Conservation (phyloP, 2,888 invertebrate species). For the Euclidia mi region DNA sequence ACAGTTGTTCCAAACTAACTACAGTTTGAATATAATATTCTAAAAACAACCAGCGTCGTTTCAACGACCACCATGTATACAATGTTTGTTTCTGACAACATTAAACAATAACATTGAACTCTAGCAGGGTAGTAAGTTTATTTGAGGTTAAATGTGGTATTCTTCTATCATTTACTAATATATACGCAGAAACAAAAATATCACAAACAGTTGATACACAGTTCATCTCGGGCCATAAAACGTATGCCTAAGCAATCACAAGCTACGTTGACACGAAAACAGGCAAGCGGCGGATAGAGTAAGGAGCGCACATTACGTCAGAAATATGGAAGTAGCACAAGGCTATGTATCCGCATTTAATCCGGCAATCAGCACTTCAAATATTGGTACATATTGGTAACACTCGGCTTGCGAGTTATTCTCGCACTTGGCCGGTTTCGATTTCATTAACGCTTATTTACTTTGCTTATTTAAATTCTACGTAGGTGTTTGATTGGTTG, state of each 20-base stretch:
- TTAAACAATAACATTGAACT: too few relatives aligned
- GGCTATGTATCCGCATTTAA: constrained; percentile 52
- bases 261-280: neutral
- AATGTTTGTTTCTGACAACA: too few relatives aligned
- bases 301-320: constrained; percentile 30
- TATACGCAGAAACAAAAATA: too few relatives aligned
- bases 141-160: too few relatives aligned
- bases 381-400: constrained; percentile 58
- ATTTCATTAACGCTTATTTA: constrained; percentile 50
- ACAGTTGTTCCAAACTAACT: too few relatives aligned
- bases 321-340: constrained; percentile 47
- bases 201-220: too few relatives aligned
- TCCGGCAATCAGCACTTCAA: constrained; percentile 56
- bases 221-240: too few relatives aligned
- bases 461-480: constrained; percentile 37
- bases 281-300: constrained; percentile 8
- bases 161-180: too few relatives aligned
- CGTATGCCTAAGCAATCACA: neutral
- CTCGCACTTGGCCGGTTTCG: constrained; percentile 46
- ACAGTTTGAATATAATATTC: too few relatives aligned
- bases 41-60: too few relatives aligned
- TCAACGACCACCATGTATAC: too few relatives aligned
- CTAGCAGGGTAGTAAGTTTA: too few relatives aligned
- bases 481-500: constrained; percentile 21
- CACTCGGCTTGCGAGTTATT: constrained; percentile 31